A percentile compares a stretch with the other conserved stretches of the same genome.
These are phyloP conservation scores for Poliocrania exsul DNA, from an alignment of 2,797 vertebrate species.

Conservation along the genomic window DNA sequence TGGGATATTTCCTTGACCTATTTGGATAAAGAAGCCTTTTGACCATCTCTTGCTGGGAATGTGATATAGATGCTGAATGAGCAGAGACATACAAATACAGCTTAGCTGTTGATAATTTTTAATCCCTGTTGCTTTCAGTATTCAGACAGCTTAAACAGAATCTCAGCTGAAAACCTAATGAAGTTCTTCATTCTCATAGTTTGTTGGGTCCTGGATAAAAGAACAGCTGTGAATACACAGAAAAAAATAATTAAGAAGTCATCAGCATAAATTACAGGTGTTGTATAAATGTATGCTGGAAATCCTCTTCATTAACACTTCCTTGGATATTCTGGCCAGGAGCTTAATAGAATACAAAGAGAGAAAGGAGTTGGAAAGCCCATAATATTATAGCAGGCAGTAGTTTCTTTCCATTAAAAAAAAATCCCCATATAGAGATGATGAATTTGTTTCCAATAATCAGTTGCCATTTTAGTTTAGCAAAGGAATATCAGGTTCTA, in stretches of 20 bases:
- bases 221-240: background rate
- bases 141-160: background rate
- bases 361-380: background rate
- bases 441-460: background rate
- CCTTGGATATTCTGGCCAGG: background rate
- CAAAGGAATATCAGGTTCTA: background rate
- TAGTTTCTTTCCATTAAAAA: background rate
- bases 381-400: background rate
- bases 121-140: background rate
- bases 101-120: background rate
- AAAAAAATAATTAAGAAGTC: background rate
- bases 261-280: background rate
- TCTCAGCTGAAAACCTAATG: background rate
- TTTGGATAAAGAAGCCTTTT: background rate
- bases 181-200: background rate
- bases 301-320: background rate
- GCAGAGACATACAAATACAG: background rate
- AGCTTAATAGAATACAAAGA: background rate
- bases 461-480: background rate
- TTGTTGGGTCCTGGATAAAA: background rate
- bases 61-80: background rate
- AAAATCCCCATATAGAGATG: no score
- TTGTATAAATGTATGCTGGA: background rate
- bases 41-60: background rate
- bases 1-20: background rate